Conservation (phyloP, 2,113 vertebrate genomes). For the Stictonetta naevosa region DNA sequence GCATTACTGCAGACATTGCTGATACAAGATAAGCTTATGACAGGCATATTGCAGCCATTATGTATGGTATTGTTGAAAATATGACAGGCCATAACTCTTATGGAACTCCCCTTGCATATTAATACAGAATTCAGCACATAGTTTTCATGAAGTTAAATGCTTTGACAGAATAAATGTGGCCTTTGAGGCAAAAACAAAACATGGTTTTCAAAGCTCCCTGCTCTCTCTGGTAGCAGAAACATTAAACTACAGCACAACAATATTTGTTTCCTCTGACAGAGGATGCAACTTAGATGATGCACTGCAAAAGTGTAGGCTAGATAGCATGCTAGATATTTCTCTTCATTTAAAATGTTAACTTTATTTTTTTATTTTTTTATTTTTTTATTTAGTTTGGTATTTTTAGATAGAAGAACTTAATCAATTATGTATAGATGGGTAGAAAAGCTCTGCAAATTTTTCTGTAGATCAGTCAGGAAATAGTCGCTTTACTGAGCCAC, state of each 20-base stretch:
- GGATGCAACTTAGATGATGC: neutral
- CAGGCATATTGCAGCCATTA: slow-evolving; percentile 57
- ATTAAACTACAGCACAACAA: neutral
- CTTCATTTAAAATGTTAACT: neutral
- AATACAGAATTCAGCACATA: slow-evolving; percentile 13
- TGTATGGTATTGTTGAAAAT: slow-evolving; percentile 52
- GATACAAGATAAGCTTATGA: slow-evolving; percentile 55
- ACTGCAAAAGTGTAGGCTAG: neutral
- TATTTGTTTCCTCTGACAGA: slow-evolving; percentile 30
- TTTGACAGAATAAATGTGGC: slow-evolving; percentile 55
- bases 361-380: neutral
- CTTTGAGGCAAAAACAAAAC: slow-evolving; percentile 33
- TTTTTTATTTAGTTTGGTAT: neutral
- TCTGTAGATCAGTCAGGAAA: neutral
- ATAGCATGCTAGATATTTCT: neutral
- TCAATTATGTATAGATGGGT: neutral
- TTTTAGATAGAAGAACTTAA: neutral
- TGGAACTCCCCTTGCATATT: slow-evolving; percentile 48
- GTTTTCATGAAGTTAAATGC: slow-evolving; percentile 57
- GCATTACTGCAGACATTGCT: slow-evolving; percentile 11
- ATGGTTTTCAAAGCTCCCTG: neutral
- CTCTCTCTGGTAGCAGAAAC: neutral
- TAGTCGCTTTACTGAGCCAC: neutral
- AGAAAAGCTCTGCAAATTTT: neutral
- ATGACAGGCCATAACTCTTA: slow-evolving; percentile 63